Evolutionary conservation across 2,113 vertebrate species (phyloP).

Genomic region (Piprites chloris): DNA sequence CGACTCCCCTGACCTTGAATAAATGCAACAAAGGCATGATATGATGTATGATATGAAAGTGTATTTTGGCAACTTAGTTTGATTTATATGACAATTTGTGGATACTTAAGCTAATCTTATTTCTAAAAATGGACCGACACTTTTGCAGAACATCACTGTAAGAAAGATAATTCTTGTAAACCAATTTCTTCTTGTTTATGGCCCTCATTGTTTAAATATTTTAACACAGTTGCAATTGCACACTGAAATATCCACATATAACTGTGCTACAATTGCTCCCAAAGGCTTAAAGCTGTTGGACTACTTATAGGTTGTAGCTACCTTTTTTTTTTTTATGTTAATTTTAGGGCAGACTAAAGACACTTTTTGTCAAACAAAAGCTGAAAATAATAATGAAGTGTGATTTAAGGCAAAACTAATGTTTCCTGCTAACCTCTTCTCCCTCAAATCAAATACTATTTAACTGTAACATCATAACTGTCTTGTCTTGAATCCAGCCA

Average conservation of each 20-base stretch:
- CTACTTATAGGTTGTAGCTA: background rate
- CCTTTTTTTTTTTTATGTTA: background rate
- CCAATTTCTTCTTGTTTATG: background rate
- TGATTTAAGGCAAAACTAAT: background rate
- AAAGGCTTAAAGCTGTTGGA: background rate
- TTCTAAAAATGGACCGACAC: background rate
- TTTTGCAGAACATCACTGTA: background rate
- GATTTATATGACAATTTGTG: slow-evolving; percentile 20
- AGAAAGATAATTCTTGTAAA: background rate
- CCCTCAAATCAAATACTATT: background rate
- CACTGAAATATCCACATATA: background rate
- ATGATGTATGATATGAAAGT: background rate
- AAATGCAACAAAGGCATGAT: background rate
- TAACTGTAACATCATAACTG: background rate
- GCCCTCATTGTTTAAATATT: slow-evolving; percentile 12
- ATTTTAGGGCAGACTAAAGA: background rate
- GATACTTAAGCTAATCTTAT: background rate
- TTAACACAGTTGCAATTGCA: background rate
- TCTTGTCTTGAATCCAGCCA: background rate
- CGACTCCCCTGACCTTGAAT: background rate
- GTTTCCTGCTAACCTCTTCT: background rate
- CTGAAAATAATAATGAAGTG: background rate
- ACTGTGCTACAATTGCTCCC: background rate
- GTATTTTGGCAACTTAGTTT: slow-evolving; percentile 8
- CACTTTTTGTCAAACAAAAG: background rate